Base-by-base conservation (phyloP, 2,888 invertebrate genomes). In the Melanargia galathea region DNA sequence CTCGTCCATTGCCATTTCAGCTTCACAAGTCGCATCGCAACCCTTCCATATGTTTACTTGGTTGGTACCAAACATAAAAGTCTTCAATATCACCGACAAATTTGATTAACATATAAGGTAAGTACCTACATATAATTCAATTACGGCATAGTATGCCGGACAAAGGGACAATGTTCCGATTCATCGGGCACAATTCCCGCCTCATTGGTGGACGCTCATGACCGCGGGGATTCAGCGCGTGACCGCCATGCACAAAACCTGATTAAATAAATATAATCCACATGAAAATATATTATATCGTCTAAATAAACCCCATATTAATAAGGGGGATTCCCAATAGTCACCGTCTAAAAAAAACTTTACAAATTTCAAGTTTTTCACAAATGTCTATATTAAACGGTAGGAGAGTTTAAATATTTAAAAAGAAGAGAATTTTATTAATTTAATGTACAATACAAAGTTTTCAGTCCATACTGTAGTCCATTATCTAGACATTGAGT, bases 91-190 rank as follows among this genome's bases (percentile, higher is more conserved):
- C 45, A 45, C 20, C 20, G 20, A 0, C 20, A 22, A 46, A n/a
- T 4, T 40, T 16, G 18, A 2, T 18, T 43, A 43, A 18, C 18
- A 43, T 18, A 46, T 22, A 46, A 22, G 20, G 22, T 22, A 22
- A 22, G 13, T 46, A 46, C 30, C 20, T 46, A 20, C 24, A 48
- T 30, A n/a, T 16, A 10, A 30, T 49, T 49, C 49, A 49, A 49
- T 49, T 13, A 48, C 46, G 11, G 5, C 24, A 20, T 13, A 18
- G 20, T 43, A 18, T 8, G 26, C 8, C 16, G 26, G 16, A 49
- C 49, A 49, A 49, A 49, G 7, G 49, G 49, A 49, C 49, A 49
- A 49, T 49, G 49, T 22, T 26, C 30, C 26, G 30, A 49, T 49
- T 49, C 26, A 49, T 26, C 26, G 26, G 26, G 16, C 49, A 26